phyloP scores from a whole-genome alignment of 2,888 invertebrate species.

The Danaus chrysippus region DNA sequence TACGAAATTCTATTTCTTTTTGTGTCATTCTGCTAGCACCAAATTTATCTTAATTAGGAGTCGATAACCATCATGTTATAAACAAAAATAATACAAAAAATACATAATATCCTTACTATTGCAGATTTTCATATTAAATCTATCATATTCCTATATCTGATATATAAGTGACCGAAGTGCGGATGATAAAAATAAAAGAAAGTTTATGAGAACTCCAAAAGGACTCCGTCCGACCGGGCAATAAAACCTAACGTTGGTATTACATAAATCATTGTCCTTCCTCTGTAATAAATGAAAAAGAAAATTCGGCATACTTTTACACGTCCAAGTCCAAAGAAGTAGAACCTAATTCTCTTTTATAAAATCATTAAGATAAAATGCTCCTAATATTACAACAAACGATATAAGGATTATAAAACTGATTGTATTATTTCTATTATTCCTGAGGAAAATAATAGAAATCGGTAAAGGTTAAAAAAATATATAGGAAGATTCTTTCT shows the following conservation, averaged over 20 bases:
- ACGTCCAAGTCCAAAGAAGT: slow-evolving; percentile 29
- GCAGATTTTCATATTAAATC: background rate
- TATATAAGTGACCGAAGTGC: slow-evolving; percentile 26
- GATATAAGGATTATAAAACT: too few species aligned
- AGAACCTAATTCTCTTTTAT: background rate
- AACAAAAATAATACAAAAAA: background rate
- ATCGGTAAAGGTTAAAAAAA: too few species aligned
- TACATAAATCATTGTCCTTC: slow-evolving; percentile 70
- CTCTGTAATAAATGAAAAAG: slow-evolving; percentile 65
- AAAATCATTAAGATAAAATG: background rate
- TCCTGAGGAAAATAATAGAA: too few species aligned
- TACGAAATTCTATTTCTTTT: too few species aligned
- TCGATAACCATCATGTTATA: too few species aligned
- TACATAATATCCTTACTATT: too few species aligned
- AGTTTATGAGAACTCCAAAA: slow-evolving; percentile 49
- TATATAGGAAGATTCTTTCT: too few species aligned
- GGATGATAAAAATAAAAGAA: slow-evolving; percentile 56
- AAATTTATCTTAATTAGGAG: too few species aligned
- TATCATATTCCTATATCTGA: background rate
- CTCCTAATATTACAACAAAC: background rate
- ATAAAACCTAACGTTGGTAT: slow-evolving; percentile 66
- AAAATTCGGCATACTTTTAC: slow-evolving; percentile 51
- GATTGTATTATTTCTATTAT: too few species aligned
- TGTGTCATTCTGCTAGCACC: too few species aligned
- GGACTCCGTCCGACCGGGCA: slow-evolving; percentile 52